Evolutionary conservation across 1,140 invertebrate species (phyloP), one percentile per base, ranked within the genome.

Genomic region (Mya arenaria): DNA sequence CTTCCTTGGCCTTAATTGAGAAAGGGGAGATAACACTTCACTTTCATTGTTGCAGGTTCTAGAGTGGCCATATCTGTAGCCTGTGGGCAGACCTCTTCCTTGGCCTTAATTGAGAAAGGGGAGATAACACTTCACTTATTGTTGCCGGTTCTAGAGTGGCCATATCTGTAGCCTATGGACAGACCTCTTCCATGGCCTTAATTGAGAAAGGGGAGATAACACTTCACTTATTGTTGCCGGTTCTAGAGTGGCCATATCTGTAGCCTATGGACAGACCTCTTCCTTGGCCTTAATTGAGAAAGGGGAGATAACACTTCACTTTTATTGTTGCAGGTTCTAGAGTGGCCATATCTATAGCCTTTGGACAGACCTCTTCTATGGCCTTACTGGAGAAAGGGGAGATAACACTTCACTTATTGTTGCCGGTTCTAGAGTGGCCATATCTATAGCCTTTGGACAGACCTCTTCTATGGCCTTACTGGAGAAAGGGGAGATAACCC

Each of bases 291-390:
- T n/a, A n/a, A n/a, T n/a, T n/a, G n/a, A n/a, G n/a, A n/a, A n/a
- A n/a, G n/a, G n/a, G n/a, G n/a, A n/a, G n/a, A n/a, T n/a, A n/a
- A n/a, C n/a, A n/a, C n/a, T n/a, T n/a, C n/a, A n/a, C n/a, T n/a
- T n/a, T n/a, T n/a, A n/a, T n/a, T 75, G 44, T 69, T 63, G 0
- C 48, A 88, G 88, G 85, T 48, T 83, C 80, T 13, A 87, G 85
- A 89, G 94, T 92, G 83, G 92, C 94, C 52, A 91, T 94, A 13
- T 90, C 91, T 10, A 94, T 96, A 77, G 93, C 95, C 19, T 96
- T 95, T 91, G 95, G 95, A 41, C 94, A 96, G 88, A 95, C 94
- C 0, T 95, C 94, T 3, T 95, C 94, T 34, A 93, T 95, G 90
- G 94, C 94, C 23, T 91, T 96, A 0, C 93, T 95, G 39, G 94